These are phyloP conservation scores for Xenopus petersii DNA, from an alignment of 2,797 vertebrate genomes.

Conservation along the genomic window DNA sequence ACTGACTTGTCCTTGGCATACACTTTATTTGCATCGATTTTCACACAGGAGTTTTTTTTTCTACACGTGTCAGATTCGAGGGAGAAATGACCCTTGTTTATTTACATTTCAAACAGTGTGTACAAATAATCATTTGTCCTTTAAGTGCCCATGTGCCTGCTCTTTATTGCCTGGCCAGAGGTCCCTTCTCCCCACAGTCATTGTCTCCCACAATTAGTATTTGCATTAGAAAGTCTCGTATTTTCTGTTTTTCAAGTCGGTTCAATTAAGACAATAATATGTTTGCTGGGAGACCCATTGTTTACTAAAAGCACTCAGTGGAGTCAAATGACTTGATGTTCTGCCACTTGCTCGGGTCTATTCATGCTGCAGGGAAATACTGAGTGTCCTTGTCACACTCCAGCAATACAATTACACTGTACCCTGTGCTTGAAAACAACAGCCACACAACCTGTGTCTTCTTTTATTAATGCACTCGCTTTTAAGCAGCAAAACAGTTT, in stretches of 20 bases:
- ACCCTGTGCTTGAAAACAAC: not conserved
- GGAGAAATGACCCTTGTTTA: constrained; percentile 57
- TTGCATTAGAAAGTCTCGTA: constrained; percentile 69
- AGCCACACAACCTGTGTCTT: too few species aligned
- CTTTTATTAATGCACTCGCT: too few species aligned
- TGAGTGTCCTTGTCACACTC: not conserved
- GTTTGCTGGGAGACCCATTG: constrained; percentile 65
- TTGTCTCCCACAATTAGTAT: constrained; percentile 68
- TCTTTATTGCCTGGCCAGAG: constrained; percentile 59
- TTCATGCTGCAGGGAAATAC: constrained; percentile 24
- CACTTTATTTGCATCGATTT: constrained; percentile 53
- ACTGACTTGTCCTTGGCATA: constrained; percentile 40
- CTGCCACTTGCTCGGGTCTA: constrained; percentile 53
- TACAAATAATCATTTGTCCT: constrained; percentile 60
- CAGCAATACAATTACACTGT: not conserved
- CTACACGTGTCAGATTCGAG: constrained; percentile 57
- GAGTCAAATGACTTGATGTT: constrained; percentile 62
- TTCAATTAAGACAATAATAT: constrained; percentile 70
- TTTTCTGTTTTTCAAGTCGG: constrained; percentile 62
- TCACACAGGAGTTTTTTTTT: constrained; percentile 49
- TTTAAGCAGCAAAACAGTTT: too few species aligned
- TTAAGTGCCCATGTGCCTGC: constrained; percentile 60
- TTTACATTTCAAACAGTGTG: constrained; percentile 61
- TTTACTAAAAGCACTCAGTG: constrained; percentile 66
- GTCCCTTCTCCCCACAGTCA: constrained; percentile 67